phyloP scores from a whole-genome alignment of 1,140 invertebrate species.

The Tenebrio molitor region DNA sequence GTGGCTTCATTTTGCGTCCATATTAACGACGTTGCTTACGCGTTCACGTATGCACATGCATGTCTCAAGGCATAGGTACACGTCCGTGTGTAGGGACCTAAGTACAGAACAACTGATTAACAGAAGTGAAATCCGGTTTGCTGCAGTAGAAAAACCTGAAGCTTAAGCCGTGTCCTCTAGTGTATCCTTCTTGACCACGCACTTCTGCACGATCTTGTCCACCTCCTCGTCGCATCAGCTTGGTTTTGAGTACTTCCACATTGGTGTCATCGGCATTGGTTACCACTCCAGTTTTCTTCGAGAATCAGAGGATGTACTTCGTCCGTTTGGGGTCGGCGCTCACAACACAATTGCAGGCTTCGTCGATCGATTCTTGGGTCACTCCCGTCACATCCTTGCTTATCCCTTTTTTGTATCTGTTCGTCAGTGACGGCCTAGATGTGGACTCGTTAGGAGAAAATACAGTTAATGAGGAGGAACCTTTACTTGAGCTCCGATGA shows the following conservation, averaged over 20 bases:
- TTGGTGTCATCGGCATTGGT: conserved; percentile 64
- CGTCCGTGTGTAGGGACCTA: too few relatives aligned
- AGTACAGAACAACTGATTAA: too few relatives aligned
- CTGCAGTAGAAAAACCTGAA: conserved; percentile 37
- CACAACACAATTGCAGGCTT: too few relatives aligned
- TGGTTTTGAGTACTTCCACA: conserved; percentile 63
- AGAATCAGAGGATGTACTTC: conserved; percentile 66
- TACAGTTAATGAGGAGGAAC: too few relatives aligned
- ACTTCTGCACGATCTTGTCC: conserved; percentile 49
- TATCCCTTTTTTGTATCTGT: conserved; percentile 69
- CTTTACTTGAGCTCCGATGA: conserved; percentile 12
- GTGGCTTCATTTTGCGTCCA: too few relatives aligned
- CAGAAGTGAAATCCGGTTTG: background rate
- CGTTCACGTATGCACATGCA: too few relatives aligned
- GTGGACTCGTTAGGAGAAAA: too few relatives aligned
- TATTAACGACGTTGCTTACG: too few relatives aligned
- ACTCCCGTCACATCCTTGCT: conserved; percentile 64
- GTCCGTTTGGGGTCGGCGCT: conserved; percentile 66
- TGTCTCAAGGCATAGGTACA: too few relatives aligned
- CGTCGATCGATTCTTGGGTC: conserved; percentile 62
- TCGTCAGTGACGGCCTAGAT: conserved; percentile 67
- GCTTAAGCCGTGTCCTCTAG: conserved; percentile 48
- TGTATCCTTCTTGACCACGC: conserved; percentile 43
- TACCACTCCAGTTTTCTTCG: conserved; percentile 66
- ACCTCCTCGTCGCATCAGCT: conserved; percentile 59